phyloP scores from a whole-genome alignment of 2,113 vertebrate genomes.

The Peromyscus maniculatus region DNA sequence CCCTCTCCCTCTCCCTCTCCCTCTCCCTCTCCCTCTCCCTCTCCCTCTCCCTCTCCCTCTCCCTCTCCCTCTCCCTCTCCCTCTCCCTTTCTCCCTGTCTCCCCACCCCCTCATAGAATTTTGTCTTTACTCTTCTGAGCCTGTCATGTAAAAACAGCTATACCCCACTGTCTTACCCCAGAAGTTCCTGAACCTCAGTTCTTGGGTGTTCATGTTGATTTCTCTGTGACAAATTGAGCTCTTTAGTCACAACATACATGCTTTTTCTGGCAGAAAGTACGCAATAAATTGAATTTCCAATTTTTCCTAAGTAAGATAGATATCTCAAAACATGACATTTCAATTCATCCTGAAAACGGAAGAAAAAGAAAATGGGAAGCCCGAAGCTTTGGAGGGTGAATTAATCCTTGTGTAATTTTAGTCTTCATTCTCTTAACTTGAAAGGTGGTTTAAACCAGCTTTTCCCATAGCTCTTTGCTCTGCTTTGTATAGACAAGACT shows the following conservation, averaged over 20 bases:
- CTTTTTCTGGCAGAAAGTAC: neutral
- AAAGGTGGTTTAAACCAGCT: conserved; percentile 3
- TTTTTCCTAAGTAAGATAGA: conserved; percentile 12
- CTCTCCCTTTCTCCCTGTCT: neutral
- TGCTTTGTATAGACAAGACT: neutral
- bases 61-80: neutral
- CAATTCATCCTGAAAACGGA: conserved; percentile 3
- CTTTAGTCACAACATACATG: neutral
- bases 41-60: neutral
- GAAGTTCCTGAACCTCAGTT: neutral
- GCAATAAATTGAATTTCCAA: neutral
- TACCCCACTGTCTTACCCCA: neutral
- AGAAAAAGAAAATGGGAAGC: conserved; percentile 2
- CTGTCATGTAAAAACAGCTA: neutral
- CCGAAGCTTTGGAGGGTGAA: neutral
- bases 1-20: too few species aligned
- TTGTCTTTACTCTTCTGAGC: neutral
- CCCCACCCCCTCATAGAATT: neutral
- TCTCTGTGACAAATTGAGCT: neutral
- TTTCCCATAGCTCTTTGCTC: neutral
- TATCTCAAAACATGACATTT: conserved; percentile 37
- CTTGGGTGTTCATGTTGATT: neutral
- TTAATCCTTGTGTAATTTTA: conserved; percentile 1
- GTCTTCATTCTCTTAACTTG: conserved; percentile 30
- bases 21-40: too few species aligned